Evolutionary conservation across 2,113 vertebrate genomes (phyloP).

Genomic region (Pelobates fuscus): DNA sequence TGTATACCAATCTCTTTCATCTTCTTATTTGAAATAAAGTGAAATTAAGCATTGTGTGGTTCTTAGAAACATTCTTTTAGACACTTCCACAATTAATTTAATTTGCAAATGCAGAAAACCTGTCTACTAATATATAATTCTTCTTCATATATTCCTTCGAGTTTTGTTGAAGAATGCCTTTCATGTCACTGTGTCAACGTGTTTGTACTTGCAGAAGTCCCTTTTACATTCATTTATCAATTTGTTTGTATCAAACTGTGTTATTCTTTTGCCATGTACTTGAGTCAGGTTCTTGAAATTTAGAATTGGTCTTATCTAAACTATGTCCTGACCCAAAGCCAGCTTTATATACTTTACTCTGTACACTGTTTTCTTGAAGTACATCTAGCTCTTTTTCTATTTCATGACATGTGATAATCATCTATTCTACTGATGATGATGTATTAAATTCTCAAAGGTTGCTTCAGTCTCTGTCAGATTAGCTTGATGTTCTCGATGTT

Average conservation of each 20-base stretch:
- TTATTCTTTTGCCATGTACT: background rate
- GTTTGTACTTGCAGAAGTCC: background rate
- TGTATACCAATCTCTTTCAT: too few species aligned
- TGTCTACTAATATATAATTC: too few species aligned
- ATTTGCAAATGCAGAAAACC: too few species aligned
- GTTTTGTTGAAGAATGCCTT: background rate
- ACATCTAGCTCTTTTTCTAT: background rate
- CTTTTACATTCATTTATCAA: too few species aligned
- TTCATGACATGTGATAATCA: background rate
- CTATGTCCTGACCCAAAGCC: background rate
- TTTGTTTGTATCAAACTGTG: background rate
- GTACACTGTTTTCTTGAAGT: background rate
- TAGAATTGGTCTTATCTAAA: background rate
- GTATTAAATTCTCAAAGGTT: background rate
- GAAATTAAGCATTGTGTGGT: too few species aligned
- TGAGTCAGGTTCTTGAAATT: background rate
- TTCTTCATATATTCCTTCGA: background rate
- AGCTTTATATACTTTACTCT: background rate
- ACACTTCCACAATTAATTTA: too few species aligned
- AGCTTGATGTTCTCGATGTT: background rate
- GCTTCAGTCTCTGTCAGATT: background rate
- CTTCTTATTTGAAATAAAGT: too few species aligned
- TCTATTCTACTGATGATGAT: background rate
- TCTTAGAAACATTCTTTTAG: too few species aligned
- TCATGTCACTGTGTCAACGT: background rate